phyloP scores from a whole-genome alignment of 2,113 vertebrate species.

The Macquaria ambigua region DNA sequence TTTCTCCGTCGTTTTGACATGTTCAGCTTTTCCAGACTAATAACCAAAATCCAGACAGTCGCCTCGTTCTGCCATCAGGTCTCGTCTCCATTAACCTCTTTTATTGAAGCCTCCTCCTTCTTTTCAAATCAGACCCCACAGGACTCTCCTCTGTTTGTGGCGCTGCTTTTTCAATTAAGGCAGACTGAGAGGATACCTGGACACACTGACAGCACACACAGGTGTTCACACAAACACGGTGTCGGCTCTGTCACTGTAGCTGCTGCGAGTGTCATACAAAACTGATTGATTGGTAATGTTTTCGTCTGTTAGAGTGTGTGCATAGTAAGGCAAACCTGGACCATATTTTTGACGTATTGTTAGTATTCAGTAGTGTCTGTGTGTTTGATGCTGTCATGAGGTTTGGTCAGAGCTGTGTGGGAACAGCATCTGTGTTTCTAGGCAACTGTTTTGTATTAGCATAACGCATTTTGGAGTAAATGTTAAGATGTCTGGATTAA shows the following conservation, averaged over 20 bases:
- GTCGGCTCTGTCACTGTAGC: constrained; percentile 21
- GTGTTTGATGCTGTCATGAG: background rate
- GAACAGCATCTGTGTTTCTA: no score
- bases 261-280: background rate
- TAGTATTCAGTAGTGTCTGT: background rate
- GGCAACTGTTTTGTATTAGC: no score
- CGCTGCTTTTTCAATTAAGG: constrained; percentile 74
- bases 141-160: constrained; percentile 64
- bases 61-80: constrained; percentile 14
- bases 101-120: constrained; percentile 53
- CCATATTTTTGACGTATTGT: background rate
- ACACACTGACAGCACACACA: constrained; percentile 21
- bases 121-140: constrained; percentile 68
- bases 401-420: background rate
- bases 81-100: constrained; percentile 65
- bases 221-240: constrained; percentile 25
- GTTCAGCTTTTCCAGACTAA: constrained; percentile 3
- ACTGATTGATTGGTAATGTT: background rate
- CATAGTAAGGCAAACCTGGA: background rate
- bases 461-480: background rate
- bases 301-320: background rate
- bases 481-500: background rate
- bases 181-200: constrained; percentile 34
- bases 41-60: constrained; percentile 21
- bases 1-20: background rate